Conservation (phyloP, 2,888 invertebrate genomes). For the Encarsia formosa region DNA sequence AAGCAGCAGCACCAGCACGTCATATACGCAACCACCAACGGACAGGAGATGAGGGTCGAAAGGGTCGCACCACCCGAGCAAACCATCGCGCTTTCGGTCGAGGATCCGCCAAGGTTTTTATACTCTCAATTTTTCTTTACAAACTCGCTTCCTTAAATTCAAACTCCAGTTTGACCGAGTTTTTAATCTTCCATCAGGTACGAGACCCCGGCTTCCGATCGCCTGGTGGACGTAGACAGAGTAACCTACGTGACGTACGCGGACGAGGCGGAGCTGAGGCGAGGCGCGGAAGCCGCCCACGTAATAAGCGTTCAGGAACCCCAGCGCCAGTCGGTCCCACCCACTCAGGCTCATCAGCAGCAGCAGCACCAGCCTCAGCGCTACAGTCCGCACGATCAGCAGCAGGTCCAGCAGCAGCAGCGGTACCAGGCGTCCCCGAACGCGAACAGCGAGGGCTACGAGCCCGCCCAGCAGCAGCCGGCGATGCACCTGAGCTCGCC, state of each 20-base stretch:
- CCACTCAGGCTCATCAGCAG: constrained; percentile 23
- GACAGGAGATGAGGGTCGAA: constrained; percentile 38
- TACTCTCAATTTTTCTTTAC: background rate
- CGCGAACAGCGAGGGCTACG: constrained; percentile 35
- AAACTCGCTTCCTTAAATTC: background rate
- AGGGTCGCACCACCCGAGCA: constrained; percentile 43
- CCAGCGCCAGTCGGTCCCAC: constrained; percentile 22
- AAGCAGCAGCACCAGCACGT: constrained; percentile 36
- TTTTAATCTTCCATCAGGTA: constrained; percentile 33
- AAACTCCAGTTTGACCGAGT: background rate
- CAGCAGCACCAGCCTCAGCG: constrained; percentile 34
- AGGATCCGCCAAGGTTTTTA: constrained; percentile 45
- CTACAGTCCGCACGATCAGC: constrained; percentile 41
- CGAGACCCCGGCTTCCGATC: constrained; percentile 41
- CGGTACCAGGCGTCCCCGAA: constrained; percentile 35
- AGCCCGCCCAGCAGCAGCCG: constrained; percentile 41
- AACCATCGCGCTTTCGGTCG: constrained; percentile 49
- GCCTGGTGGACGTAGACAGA: constrained; percentile 39
- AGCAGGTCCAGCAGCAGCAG: constrained; percentile 14
- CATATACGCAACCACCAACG: constrained; percentile 40
- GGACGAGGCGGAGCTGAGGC: constrained; percentile 37
- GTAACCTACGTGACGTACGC: constrained; percentile 36
- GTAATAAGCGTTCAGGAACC: constrained; percentile 35
- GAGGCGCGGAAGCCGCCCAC: constrained; percentile 37
- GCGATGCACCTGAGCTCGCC: constrained; percentile 49